Conservation (phyloP, 2,888 invertebrate species). For the Drosophila conformis region DNA sequence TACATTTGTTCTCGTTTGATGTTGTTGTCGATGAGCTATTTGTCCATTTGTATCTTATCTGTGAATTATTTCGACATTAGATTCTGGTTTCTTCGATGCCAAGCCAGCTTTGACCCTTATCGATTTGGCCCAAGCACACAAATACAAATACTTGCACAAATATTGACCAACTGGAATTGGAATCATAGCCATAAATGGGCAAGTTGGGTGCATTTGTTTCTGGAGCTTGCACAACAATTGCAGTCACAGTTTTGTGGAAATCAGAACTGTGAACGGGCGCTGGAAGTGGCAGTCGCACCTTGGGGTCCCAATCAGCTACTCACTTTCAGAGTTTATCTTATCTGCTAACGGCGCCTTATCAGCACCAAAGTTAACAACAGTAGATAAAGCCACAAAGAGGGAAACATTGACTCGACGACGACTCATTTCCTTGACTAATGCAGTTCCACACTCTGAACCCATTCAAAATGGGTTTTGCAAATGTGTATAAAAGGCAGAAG, state of each 20-base stretch:
- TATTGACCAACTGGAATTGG: constrained; percentile 41
- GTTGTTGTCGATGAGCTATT: constrained; percentile 16
- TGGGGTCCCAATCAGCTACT: constrained; percentile 27
- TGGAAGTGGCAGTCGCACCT: constrained; percentile 7
- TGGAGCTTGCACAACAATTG: constrained; percentile 52
- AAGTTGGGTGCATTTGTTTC: constrained; percentile 30
- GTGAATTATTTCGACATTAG: constrained; percentile 59
- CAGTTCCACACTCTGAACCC: neutral
- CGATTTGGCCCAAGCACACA: constrained; percentile 5
- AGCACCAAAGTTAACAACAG: constrained; percentile 40
- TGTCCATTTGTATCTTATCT: constrained; percentile 31
- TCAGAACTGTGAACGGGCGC: constrained; percentile 19
- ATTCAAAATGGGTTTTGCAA: neutral
- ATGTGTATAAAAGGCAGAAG: neutral
- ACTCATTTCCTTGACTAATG: constrained; percentile 41
- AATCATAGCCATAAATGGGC: constrained; percentile 36
- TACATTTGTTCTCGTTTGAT: neutral
- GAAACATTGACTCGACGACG: constrained; percentile 23
- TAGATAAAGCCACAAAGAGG: constrained; percentile 25
- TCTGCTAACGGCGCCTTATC: constrained; percentile 38
- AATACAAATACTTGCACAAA: constrained; percentile 25
- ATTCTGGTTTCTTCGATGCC: constrained; percentile 44
- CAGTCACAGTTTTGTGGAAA: constrained; percentile 41
- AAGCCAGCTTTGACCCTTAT: constrained; percentile 19
- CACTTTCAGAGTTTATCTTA: constrained; percentile 44